Percentiles rank a stretch among this genome's conserved stretches.
phyloP scores from a whole-genome alignment of 2,888 invertebrate species.

The Agelastica alni region DNA sequence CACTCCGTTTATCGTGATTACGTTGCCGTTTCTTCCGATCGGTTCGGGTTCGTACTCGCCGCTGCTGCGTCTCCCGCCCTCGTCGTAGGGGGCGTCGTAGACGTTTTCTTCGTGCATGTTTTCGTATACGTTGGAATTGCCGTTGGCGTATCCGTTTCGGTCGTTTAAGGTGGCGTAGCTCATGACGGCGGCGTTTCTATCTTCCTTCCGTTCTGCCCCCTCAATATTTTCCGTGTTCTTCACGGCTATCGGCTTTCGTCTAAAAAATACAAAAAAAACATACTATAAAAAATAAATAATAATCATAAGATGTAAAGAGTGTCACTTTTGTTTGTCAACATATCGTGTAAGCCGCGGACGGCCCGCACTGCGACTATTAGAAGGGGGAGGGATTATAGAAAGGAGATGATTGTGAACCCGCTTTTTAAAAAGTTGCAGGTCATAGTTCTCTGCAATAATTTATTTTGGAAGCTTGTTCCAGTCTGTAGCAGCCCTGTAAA shows the following conservation, averaged over 20 bases:
- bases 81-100: slow-evolving; percentile 77
- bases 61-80: slow-evolving; percentile 63
- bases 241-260: slow-evolving; percentile 82
- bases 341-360: too few relatives aligned
- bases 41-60: slow-evolving; percentile 71
- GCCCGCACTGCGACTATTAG: too few relatives aligned
- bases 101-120: slow-evolving; percentile 68
- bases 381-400: too few relatives aligned
- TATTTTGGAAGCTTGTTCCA: too few relatives aligned
- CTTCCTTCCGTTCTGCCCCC: slow-evolving; percentile 83
- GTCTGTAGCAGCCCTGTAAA: too few relatives aligned
- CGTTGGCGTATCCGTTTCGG: slow-evolving; percentile 57
- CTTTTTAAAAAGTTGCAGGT: too few relatives aligned
- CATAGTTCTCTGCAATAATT: too few relatives aligned
- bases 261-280: slow-evolving; percentile 48
- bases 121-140: slow-evolving; percentile 62
- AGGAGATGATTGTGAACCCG: too few relatives aligned
- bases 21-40: slow-evolving; percentile 59
- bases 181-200: slow-evolving; percentile 86
- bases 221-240: slow-evolving; percentile 89
- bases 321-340: too few relatives aligned
- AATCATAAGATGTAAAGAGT: too few relatives aligned
- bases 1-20: slow-evolving; percentile 87
- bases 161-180: slow-evolving; percentile 84
- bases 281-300: too few relatives aligned